Base-by-base conservation (phyloP, 2,797 vertebrate genomes). In the Poecilia picta region DNA sequence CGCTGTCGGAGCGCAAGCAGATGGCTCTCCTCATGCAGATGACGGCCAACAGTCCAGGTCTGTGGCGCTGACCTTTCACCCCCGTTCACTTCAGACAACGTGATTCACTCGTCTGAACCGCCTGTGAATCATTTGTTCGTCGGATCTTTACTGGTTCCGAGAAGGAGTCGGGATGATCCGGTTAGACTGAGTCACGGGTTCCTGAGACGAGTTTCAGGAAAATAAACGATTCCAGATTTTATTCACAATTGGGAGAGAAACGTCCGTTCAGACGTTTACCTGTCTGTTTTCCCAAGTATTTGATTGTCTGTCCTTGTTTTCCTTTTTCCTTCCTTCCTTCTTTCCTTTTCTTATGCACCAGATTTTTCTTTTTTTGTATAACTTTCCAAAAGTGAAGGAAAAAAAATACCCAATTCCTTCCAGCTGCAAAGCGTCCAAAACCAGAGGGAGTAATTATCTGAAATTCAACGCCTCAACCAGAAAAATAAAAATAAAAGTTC, bases 1-100 rank as follows among this genome's bases (percentile, higher is more conserved):
- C 98, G 41, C 95, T 99, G 89, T 99, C 98, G 0, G 98, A 99
- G 88, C 96, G 98, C 88, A 99, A 99, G 87, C 98, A 99, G 96
- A 99, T 99, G 98, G 98, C 98, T 76, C 98, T 99, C 83, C 96
- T 99, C 49, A 99, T 99, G 98, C 98, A 99, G 95, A 99, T 99
- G 98, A 99, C 98, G 23, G 98, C 98, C 82, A 97, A 99, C 95
- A 99, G 98, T 94, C 98, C 98, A 99, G 98, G 98, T 99, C 92
- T 64, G 91, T 92, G 66, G 72, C 49, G 49, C 15, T 72, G 43
- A 72, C 72, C 70, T 73, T 43, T 83, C 81, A 68, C 80, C 78
- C 49, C 20, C 49, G 49, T 70, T 39, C 45, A 73, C 66, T 5
- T 28, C n/a, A 28, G n/a, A 28, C 46, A 41, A 33, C 16, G 82